A percentile compares a stretch with the other conserved stretches of the same genome.
phyloP scores from a whole-genome alignment of 1,140 invertebrate species.

The Zaprionus gabonicus region DNA sequence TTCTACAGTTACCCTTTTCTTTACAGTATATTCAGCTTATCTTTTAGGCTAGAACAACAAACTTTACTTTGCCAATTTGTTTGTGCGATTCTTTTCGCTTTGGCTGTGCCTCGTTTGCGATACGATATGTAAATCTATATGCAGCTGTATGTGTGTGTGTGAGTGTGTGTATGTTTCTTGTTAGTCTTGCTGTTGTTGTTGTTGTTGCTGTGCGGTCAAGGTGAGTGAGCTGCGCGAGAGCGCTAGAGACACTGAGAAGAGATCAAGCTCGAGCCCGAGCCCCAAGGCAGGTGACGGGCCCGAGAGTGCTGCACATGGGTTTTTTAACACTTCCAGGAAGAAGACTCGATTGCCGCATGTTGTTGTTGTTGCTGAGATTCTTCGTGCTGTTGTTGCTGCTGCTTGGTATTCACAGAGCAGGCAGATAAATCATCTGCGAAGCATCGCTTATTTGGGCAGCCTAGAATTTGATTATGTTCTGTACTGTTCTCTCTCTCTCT shows the following conservation, averaged over 20 bases:
- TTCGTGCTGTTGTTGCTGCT: not conserved
- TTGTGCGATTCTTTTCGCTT: conserved; percentile 19
- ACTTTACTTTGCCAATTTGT: conserved; percentile 36
- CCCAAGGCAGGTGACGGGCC: conserved; percentile 49
- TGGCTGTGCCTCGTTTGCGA: conserved; percentile 13
- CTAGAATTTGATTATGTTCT: conserved; percentile 62
- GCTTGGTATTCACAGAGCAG: conserved; percentile 32
- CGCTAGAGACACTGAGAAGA: conserved; percentile 17
- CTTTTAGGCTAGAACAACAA: conserved; percentile 3
- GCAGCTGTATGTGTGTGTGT: conserved; percentile 29
- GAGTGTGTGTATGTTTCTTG: conserved; percentile 9
- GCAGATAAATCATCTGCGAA: conserved; percentile 74
- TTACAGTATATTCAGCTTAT: not conserved
- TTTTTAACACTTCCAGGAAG: conserved; percentile 74
- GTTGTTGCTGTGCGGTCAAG: conserved; percentile 60
- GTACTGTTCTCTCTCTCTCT: conserved; percentile 20
- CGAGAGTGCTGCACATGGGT: conserved; percentile 22
- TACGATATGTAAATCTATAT: conserved; percentile 58
- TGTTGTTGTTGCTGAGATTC: conserved; percentile 15
- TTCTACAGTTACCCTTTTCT: not conserved
- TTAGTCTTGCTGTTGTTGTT: conserved; percentile 17
- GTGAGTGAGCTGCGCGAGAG: conserved; percentile 56
- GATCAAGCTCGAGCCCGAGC: conserved; percentile 30
- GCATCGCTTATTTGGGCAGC: conserved; percentile 65
- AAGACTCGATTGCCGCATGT: conserved; percentile 54